A percentile compares a stretch with the other conserved stretches of the same genome.
Conservation (phyloP, 2,888 invertebrate genomes). For the Diarsia mendica region DNA sequence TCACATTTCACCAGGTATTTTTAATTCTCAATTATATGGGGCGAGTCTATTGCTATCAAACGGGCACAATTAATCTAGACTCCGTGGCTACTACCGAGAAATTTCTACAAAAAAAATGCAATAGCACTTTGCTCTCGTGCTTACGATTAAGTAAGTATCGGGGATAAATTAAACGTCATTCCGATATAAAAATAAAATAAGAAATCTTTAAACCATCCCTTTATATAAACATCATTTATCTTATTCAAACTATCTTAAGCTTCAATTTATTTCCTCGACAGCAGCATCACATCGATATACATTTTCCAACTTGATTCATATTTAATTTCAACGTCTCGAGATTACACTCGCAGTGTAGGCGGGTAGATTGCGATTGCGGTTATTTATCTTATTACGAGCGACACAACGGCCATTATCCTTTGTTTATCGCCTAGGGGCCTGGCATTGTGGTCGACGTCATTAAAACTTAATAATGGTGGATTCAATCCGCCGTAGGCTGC, state of each 20-base stretch:
- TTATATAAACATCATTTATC: constrained; percentile 32
- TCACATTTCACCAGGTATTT: too few species aligned
- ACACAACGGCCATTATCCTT: constrained; percentile 83
- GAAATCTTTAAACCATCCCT: constrained; percentile 1
- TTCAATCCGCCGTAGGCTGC: constrained; percentile 79
- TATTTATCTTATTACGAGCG: constrained; percentile 83
- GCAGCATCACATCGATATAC: constrained; percentile 61
- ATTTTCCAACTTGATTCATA: constrained; percentile 75
- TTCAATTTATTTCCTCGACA: constrained; percentile 61
- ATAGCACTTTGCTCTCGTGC: too few species aligned
- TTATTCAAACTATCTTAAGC: constrained; percentile 59
- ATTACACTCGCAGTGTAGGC: constrained; percentile 70
- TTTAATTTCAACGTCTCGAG: constrained; percentile 75
- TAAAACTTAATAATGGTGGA: constrained; percentile 87
- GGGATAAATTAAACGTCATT: not conserved
- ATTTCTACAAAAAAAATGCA: too few species aligned
- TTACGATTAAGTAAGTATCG: not conserved
- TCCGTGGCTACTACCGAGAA: too few species aligned
- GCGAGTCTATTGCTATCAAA: too few species aligned
- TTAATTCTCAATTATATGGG: too few species aligned
- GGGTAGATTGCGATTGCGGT: constrained; percentile 73
- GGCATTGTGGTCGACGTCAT: constrained; percentile 83
- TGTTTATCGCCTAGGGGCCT: constrained; percentile 80
- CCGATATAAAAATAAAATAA: not conserved
- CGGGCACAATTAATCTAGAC: too few species aligned